Evolutionary conservation across 2,888 invertebrate genomes (phyloP).

Genomic region (Agapostemon virescens): DNA sequence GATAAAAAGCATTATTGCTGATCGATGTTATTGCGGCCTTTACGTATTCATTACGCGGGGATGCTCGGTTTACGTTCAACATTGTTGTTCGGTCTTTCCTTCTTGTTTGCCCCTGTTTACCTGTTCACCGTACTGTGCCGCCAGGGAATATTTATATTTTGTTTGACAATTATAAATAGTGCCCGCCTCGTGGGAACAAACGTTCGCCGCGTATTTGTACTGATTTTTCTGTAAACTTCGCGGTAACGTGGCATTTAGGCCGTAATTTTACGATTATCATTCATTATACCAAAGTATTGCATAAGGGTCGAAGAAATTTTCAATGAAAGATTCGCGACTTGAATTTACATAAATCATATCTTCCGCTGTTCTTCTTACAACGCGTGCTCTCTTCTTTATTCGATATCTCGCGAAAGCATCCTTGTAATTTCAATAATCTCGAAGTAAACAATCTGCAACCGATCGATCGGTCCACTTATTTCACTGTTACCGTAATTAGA

Average conservation of each 20-base stretch:
- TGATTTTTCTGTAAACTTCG: not conserved
- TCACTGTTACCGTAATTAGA: no score
- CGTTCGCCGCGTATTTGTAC: not conserved
- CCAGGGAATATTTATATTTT: not conserved
- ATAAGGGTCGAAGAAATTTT: no score
- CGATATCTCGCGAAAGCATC: no score
- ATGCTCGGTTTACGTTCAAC: not conserved
- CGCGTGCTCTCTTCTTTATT: no score
- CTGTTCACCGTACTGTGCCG: not conserved
- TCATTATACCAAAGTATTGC: no score
- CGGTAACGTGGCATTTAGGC: no score
- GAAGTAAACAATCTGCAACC: no score
- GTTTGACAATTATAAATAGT: not conserved
- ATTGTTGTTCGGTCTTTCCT: not conserved
- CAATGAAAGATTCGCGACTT: no score
- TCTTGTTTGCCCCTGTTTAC: conserved; percentile 5
- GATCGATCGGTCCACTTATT: no score
- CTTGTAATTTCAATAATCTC: no score
- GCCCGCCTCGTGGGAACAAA: not conserved
- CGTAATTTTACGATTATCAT: not conserved
- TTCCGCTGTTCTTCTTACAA: no score
- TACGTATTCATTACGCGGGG: not conserved
- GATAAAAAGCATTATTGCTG: not conserved
- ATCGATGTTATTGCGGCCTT: not conserved
- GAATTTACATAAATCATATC: no score